Conservation (phyloP, 2,113 vertebrate species). For the Panthera tigris region DNA sequence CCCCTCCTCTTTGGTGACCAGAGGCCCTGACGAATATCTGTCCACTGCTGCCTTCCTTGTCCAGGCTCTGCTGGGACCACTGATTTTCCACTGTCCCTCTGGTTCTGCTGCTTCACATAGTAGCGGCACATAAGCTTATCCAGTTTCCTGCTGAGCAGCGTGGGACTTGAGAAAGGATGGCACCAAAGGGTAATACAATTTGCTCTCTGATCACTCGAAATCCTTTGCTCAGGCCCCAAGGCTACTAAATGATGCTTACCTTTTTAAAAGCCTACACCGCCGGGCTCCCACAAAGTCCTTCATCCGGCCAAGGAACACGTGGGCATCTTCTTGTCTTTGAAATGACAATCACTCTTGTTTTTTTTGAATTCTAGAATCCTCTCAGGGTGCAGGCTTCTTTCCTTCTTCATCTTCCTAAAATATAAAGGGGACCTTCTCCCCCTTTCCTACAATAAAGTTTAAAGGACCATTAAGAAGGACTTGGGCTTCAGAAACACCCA, state of each 20-base stretch:
- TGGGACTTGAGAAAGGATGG: not conserved
- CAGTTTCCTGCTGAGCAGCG: not conserved
- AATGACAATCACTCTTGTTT: not conserved
- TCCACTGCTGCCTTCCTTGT: not conserved
- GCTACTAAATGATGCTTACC: not conserved
- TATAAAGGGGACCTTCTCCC: not conserved
- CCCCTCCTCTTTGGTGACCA: not conserved
- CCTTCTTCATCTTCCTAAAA: slow-evolving; percentile 14
- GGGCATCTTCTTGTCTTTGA: not conserved
- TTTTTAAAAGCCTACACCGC: not conserved
- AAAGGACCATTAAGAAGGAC: not conserved
- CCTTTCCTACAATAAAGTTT: not conserved
- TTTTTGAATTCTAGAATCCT: slow-evolving; percentile 21
- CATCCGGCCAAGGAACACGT: not conserved
- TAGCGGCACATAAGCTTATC: not conserved
- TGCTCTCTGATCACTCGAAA: not conserved
- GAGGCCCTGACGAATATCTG: not conserved
- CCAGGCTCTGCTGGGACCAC: not conserved
- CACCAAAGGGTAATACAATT: not conserved
- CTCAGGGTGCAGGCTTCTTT: not conserved
- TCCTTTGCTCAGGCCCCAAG: not conserved
- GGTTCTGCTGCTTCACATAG: not conserved
- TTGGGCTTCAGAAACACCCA: not conserved
- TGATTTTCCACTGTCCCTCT: not conserved
- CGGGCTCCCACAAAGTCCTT: not conserved